Percentiles rank a stretch among this genome's conserved stretches.
These are phyloP conservation scores for Propithecus deckenii DNA, from an alignment of 2,797 vertebrate species.

Conservation along the genomic window DNA sequence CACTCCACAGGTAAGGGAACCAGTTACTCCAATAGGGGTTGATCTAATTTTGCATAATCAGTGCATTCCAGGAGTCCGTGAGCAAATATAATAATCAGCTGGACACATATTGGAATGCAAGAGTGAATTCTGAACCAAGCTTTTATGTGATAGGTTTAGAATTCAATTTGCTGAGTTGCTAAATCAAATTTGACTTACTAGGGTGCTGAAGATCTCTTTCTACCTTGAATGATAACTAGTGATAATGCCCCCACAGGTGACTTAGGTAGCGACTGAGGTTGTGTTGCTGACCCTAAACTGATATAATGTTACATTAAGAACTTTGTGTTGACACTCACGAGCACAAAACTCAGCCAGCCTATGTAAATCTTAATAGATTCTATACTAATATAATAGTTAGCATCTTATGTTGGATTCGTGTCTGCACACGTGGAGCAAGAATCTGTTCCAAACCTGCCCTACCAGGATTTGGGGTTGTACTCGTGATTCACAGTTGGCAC, in stretches of 20 bases:
- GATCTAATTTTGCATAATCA: background rate
- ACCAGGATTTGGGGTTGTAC: background rate
- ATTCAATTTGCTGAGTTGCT: background rate
- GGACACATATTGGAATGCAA: background rate
- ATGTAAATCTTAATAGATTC: background rate
- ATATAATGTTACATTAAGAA: background rate
- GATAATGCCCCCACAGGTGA: background rate
- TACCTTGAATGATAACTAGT: background rate
- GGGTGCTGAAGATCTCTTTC: background rate
- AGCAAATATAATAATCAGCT: background rate
- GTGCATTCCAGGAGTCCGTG: background rate
- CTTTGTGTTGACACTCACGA: background rate
- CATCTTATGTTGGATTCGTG: background rate
- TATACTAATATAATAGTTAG: background rate
- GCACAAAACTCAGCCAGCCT: background rate
- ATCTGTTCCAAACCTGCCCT: background rate
- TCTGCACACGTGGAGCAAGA: background rate
- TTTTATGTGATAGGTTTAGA: background rate
- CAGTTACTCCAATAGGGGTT: background rate
- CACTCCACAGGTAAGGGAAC: slow-evolving; percentile 67
- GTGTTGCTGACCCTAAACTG: background rate
- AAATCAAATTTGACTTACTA: background rate
- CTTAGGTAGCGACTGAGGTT: background rate
- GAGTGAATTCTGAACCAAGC: background rate
- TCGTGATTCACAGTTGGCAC: background rate